phyloP scores from a whole-genome alignment of 1,140 invertebrate species.

The Caenorhabditis brenneri region DNA sequence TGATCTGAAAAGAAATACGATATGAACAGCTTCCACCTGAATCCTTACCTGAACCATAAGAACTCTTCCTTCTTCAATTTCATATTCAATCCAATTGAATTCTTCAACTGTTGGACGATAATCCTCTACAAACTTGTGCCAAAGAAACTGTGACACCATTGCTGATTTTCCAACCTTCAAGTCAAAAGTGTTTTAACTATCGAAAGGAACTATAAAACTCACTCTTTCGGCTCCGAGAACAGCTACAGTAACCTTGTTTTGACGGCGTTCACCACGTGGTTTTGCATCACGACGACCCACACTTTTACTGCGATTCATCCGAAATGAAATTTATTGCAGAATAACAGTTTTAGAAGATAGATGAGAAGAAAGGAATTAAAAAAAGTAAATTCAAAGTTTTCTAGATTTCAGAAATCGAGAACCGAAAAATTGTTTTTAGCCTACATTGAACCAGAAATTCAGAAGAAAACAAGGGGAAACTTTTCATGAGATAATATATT shows the following conservation, averaged over 20 bases:
- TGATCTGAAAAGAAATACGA: conserved; percentile 55
- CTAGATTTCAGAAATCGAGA: too few species aligned
- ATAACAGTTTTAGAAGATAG: too few species aligned
- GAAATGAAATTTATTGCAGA: neutral
- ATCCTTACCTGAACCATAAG: conserved; percentile 26
- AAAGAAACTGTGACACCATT: conserved; percentile 67
- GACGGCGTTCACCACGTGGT: neutral
- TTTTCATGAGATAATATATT: too few species aligned
- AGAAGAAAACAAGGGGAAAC: too few species aligned
- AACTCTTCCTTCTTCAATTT: conserved; percentile 50
- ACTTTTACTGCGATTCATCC: conserved; percentile 33
- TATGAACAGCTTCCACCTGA: conserved; percentile 34
- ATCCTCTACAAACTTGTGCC: conserved; percentile 64
- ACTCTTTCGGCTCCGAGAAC: conserved; percentile 18
- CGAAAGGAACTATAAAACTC: neutral
- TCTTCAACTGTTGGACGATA: conserved; percentile 68
- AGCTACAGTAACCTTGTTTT: conserved; percentile 17
- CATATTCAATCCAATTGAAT: conserved; percentile 70
- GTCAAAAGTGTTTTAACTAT: neutral
- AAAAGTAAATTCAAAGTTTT: too few species aligned
- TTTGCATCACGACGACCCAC: conserved; percentile 20
- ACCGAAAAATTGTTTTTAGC: too few species aligned
- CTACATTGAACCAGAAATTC: too few species aligned
- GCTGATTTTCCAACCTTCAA: conserved; percentile 68
- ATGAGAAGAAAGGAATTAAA: too few species aligned